Evolutionary conservation across 1,140 invertebrate species (phyloP).

Genomic region (Ceratina calcarata): DNA sequence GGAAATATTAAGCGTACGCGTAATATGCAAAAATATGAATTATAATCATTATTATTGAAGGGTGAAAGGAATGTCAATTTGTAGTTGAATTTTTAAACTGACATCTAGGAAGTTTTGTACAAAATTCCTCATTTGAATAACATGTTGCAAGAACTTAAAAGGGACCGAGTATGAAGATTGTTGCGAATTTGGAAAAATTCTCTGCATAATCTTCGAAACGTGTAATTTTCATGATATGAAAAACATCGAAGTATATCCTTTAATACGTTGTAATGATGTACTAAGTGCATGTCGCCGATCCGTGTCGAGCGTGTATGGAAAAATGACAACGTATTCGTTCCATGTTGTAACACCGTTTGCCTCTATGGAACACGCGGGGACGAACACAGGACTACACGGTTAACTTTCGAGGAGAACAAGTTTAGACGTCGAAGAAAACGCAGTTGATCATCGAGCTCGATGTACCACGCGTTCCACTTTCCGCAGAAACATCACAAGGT

Average conservation of each 20-base stretch:
- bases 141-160: too few relatives aligned
- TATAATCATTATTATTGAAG: too few relatives aligned
- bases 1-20: too few relatives aligned
- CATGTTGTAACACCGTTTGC: not conserved
- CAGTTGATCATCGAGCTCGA: not conserved
- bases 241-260: not conserved
- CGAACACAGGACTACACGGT: slow-evolving; percentile 1
- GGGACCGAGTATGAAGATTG: too few relatives aligned
- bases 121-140: too few relatives aligned
- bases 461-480: not conserved
- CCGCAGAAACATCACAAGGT: not conserved
- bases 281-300: not conserved
- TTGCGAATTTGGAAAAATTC: too few relatives aligned
- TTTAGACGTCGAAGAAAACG: not conserved
- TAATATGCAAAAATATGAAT: too few relatives aligned
- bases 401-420: slow-evolving; percentile 15
- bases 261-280: not conserved
- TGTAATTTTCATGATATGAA: not conserved
- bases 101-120: too few relatives aligned
- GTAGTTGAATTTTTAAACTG: too few relatives aligned
- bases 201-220: not conserved
- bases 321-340: not conserved
- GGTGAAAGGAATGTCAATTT: too few relatives aligned
- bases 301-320: not conserved
- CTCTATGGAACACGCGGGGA: not conserved